Evolutionary conservation across 92 coral and sea anemone genomes (phyloP).

Genomic region (Palythoa grandiflora): DNA sequence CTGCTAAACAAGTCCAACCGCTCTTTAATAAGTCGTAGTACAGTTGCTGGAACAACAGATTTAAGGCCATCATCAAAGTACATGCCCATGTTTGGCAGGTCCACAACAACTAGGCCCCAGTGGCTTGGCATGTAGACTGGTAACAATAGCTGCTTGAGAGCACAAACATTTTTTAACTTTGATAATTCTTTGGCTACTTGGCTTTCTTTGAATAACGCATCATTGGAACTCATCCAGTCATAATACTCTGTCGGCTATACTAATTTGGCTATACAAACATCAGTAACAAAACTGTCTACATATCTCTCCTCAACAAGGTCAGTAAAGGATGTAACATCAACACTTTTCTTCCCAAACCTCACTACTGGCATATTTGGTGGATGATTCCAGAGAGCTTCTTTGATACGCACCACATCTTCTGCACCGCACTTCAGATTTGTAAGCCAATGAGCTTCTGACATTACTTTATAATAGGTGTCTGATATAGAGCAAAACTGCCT

Average conservation of each 20-base stretch:
- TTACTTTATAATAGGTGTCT: conserved; percentile 32
- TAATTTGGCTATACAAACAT: conserved; percentile 46
- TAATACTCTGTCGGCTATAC: conserved; percentile 55
- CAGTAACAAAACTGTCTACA: conserved; percentile 61
- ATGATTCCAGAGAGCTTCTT: conserved; percentile 54
- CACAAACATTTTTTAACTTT: background rate
- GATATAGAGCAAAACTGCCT: conserved; percentile 45
- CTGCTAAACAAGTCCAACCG: conserved; percentile 27
- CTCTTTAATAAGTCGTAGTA: conserved; percentile 36
- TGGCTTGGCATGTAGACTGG: conserved; percentile 30
- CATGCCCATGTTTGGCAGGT: conserved; percentile 33
- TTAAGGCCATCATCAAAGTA: conserved; percentile 68
- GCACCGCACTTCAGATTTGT: background rate
- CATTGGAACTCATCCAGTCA: conserved; percentile 44
- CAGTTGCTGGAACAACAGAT: conserved; percentile 17
- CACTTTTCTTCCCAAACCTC: conserved; percentile 38
- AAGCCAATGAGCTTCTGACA: conserved; percentile 64
- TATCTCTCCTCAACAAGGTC: conserved; percentile 60
- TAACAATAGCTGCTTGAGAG: conserved; percentile 35
- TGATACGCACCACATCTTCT: background rate
- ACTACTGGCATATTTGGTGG: conserved; percentile 35
- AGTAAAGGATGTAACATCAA: conserved; percentile 53
- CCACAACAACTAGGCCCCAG: conserved; percentile 47
- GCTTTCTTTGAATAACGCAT: background rate
- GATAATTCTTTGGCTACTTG: background rate